Evolutionary conservation across 2,797 vertebrate species (phyloP).

Genomic region (Pempheris klunzingeri): DNA sequence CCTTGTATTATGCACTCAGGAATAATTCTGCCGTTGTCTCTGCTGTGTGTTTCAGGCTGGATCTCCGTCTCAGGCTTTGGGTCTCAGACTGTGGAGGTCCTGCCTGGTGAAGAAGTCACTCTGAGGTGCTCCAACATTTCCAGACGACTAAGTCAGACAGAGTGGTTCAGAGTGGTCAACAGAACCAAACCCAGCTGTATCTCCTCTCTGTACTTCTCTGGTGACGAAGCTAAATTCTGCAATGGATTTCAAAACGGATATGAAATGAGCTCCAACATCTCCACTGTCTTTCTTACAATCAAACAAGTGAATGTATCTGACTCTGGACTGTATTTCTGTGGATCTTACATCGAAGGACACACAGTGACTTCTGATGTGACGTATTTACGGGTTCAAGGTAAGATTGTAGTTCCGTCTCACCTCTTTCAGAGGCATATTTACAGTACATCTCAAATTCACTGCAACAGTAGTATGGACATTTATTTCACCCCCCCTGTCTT

Average conservation of each 20-base stretch:
- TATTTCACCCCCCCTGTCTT: fast-evolving
- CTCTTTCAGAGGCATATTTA: no score
- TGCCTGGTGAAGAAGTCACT: conserved; percentile 26
- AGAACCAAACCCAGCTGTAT: conserved; percentile 42
- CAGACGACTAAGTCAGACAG: not conserved
- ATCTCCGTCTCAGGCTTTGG: conserved; percentile 17
- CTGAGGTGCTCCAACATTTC: conserved; percentile 57
- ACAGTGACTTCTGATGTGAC: not conserved
- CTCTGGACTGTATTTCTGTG: conserved; percentile 69
- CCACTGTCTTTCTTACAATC: conserved; percentile 49
- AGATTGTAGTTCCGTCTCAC: not conserved
- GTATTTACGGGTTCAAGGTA: conserved; percentile 42
- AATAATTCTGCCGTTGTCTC: not conserved
- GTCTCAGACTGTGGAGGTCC: conserved; percentile 29
- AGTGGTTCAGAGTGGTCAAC: conserved; percentile 57
- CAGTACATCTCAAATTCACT: not conserved
- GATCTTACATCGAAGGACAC: conserved; percentile 14
- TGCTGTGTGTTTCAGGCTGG: conserved; percentile 31
- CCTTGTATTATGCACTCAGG: no score
- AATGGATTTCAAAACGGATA: conserved; percentile 40
- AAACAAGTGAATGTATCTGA: conserved; percentile 43
- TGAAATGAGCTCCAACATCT: conserved; percentile 31
- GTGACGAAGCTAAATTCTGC: fast-evolving
- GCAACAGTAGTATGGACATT: fast-evolving
- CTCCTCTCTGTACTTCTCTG: not conserved